phyloP scores from a whole-genome alignment of 2,888 invertebrate species.

The Drosophila kokeensis region DNA sequence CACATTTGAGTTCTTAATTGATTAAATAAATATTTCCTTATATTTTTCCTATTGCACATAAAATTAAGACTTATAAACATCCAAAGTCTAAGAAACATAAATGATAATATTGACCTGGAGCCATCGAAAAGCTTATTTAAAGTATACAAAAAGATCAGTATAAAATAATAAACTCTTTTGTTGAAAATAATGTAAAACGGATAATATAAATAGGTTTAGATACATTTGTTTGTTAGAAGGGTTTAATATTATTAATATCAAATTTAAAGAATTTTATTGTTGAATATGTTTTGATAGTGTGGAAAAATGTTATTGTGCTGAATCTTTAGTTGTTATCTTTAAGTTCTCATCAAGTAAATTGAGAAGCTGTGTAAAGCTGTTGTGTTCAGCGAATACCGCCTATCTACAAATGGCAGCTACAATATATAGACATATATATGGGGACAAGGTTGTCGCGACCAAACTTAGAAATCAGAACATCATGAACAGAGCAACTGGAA shows the following conservation, averaged over 20 bases:
- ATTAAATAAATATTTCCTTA: neutral
- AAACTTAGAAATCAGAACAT: constrained; percentile 29
- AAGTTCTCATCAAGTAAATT: constrained; percentile 47
- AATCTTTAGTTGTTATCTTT: neutral
- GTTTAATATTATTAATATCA: neutral
- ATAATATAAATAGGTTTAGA: neutral
- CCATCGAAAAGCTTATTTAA: neutral
- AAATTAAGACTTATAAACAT: neutral
- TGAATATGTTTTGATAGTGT: neutral
- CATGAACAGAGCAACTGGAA: constrained; percentile 36
- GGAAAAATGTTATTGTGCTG: neutral
- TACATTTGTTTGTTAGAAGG: neutral
- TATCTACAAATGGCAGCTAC: constrained; percentile 2
- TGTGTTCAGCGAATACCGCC: constrained; percentile 11
- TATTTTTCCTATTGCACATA: neutral
- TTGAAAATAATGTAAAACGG: neutral
- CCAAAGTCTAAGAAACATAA: neutral
- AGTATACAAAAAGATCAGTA: neutral
- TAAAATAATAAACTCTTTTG: neutral
- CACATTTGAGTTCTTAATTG: neutral
- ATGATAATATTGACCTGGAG: neutral
- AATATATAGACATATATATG: constrained; percentile 39
- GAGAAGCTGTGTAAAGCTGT: constrained; percentile 43
- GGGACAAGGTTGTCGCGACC: neutral
- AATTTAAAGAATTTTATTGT: neutral